A percentile compares a stretch with the other conserved stretches of the same genome.
phyloP scores from a whole-genome alignment of 2,113 vertebrate species.

The Myrmecobius fasciatus region DNA sequence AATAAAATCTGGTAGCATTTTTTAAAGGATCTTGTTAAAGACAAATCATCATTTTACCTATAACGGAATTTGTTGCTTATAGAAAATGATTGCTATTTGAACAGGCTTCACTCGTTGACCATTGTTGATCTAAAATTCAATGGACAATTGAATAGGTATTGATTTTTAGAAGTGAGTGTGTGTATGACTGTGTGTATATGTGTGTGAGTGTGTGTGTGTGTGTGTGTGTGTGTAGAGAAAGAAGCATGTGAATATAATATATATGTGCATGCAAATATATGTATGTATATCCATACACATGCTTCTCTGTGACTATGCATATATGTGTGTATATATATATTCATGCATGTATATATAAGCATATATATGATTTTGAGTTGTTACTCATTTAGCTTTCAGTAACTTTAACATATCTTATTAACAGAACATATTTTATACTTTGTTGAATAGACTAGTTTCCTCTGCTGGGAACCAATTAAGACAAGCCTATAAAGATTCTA shows the following conservation, averaged over 20 bases:
- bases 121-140: not conserved
- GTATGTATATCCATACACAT: too few species aligned
- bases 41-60: not conserved
- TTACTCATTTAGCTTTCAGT: not conserved
- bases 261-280: not conserved
- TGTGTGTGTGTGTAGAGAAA: too few species aligned
- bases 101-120: not conserved
- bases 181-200: not conserved
- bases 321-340: too few species aligned
- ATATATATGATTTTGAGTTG: not conserved
- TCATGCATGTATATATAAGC: not conserved
- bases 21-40: not conserved
- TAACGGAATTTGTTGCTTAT: not conserved
- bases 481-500: slow-evolving; percentile 7
- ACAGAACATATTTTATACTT: not conserved
- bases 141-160: not conserved
- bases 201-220: too few species aligned
- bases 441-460: slow-evolving; percentile 12
- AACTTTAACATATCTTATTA: not conserved
- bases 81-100: not conserved
- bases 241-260: too few species aligned
- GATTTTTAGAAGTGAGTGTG: not conserved
- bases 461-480: not conserved
- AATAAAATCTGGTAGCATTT: slow-evolving; percentile 1
- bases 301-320: too few species aligned